These are phyloP conservation scores for Uloborus plumipes DNA, from an alignment of 2,888 invertebrate genomes.

Conservation along the genomic window DNA sequence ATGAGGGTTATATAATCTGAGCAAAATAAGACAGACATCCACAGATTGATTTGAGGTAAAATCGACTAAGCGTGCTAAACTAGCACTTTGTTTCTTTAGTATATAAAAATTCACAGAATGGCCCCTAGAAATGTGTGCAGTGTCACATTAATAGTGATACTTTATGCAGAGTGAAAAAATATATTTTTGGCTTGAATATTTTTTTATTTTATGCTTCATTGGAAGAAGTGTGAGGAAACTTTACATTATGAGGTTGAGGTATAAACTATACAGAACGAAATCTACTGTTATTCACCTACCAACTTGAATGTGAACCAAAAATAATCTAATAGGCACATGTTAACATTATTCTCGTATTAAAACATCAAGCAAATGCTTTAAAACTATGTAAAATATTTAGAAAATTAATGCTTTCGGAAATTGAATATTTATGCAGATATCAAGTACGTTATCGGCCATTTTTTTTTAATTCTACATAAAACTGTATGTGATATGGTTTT, in stretches of 20 bases:
- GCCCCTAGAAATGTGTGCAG: constrained; percentile 49
- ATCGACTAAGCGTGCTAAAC: constrained; percentile 40
- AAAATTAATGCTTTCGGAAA: too few relatives aligned
- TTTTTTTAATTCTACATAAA: too few relatives aligned
- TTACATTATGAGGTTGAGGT: constrained; percentile 32
- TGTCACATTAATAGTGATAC: constrained; percentile 4
- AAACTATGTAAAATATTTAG: too few relatives aligned
- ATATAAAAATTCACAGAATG: constrained; percentile 45
- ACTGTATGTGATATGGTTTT: too few relatives aligned
- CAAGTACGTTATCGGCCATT: too few relatives aligned
- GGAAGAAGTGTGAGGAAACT: constrained; percentile 24
- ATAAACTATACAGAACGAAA: constrained; percentile 31
- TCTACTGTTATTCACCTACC: too few relatives aligned
- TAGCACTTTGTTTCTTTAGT: constrained; percentile 32
- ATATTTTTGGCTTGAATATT: constrained; percentile 45
- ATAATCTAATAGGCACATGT: too few relatives aligned
- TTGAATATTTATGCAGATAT: too few relatives aligned
- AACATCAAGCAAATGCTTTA: too few relatives aligned
- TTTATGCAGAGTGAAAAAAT: constrained; percentile 31
- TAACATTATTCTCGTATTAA: too few relatives aligned
- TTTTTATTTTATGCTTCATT: neutral
- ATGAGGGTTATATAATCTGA: constrained; percentile 27
- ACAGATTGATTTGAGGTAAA: constrained; percentile 38
- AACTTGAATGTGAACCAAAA: too few relatives aligned
- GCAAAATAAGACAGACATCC: constrained; percentile 14